Conservation (phyloP, 2,797 vertebrate genomes). For the Spea hammondii region DNA sequence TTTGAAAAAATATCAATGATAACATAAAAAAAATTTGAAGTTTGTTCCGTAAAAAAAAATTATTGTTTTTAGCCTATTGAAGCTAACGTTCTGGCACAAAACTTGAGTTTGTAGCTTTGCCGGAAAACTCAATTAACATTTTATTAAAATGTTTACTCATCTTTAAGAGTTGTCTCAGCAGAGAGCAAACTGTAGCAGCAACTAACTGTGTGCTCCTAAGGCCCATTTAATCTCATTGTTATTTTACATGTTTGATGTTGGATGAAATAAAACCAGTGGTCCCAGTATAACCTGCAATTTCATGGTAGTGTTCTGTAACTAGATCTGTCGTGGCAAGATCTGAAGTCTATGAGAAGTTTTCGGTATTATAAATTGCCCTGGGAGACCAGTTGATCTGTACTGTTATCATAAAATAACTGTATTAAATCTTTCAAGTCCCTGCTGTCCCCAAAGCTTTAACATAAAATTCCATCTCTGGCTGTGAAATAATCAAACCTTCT, state of each 20-base stretch:
- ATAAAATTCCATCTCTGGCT: constrained; percentile 67
- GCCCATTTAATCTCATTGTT: constrained; percentile 50
- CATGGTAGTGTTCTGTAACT: constrained; percentile 41
- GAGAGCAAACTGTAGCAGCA: constrained; percentile 36
- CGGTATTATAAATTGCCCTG: constrained; percentile 46
- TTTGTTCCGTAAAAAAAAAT: no score
- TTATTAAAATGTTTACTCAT: constrained; percentile 50
- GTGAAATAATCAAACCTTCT: constrained; percentile 61
- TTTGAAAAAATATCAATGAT: no score
- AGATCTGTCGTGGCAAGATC: constrained; percentile 48
- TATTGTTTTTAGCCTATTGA: neutral
- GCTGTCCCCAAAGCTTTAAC: constrained; percentile 58
- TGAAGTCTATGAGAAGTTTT: constrained; percentile 38
- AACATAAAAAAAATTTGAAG: no score
- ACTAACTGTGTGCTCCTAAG: constrained; percentile 32
- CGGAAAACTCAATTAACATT: constrained; percentile 47
- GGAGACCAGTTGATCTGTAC: constrained; percentile 56
- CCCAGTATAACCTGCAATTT: constrained; percentile 43
- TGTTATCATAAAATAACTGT: constrained; percentile 61
- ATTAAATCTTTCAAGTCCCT: constrained; percentile 62
- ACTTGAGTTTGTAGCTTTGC: constrained; percentile 18
- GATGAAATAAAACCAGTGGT: constrained; percentile 50
- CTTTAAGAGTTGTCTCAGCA: constrained; percentile 41
- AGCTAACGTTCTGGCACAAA: constrained; percentile 5
- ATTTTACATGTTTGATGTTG: constrained; percentile 39